Percentiles rank a stretch among this genome's conserved stretches.
phyloP scores from a whole-genome alignment of 1,140 invertebrate genomes.

The Lepidotrigona ventralis region DNA sequence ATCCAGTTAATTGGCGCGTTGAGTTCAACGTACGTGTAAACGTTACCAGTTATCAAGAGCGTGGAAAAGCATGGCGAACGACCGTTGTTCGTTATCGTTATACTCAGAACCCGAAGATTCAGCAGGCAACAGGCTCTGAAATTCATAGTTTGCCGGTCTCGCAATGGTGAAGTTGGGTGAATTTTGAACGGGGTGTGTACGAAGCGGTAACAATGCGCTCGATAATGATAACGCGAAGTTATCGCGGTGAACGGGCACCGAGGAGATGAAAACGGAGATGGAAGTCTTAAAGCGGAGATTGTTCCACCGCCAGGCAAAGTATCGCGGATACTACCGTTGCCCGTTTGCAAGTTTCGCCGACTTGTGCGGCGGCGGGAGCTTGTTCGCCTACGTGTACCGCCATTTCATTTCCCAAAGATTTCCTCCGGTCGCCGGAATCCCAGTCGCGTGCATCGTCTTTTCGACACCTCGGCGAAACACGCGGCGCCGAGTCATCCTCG shows the following conservation, averaged over 20 bases:
- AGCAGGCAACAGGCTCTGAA: neutral
- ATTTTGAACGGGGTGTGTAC: conserved; percentile 15
- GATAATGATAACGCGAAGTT: conserved; percentile 47
- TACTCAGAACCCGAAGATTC: neutral
- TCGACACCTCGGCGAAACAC: neutral
- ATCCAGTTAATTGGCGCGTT: neutral
- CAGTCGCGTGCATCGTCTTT: neutral
- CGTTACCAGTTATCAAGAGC: neutral
- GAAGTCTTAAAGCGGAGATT: conserved; percentile 37
- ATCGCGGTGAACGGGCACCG: neutral
- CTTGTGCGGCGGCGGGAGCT: neutral
- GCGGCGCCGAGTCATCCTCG: neutral
- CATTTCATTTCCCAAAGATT: neutral
- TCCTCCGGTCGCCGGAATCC: neutral
- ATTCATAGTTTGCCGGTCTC: neutral
- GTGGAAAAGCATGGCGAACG: neutral
- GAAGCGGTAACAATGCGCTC: neutral
- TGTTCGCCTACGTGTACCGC: neutral
- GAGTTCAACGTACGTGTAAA: neutral
- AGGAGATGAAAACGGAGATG: conserved; percentile 47
- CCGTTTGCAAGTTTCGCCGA: conserved; percentile 1
- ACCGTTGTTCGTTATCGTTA: neutral
- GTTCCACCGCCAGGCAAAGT: conserved; percentile 21
- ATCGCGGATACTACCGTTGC: neutral
- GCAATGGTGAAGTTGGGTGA: neutral